Evolutionary conservation across 2,888 invertebrate genomes (phyloP).

Genomic region (Synanthedon formicaeformis): DNA sequence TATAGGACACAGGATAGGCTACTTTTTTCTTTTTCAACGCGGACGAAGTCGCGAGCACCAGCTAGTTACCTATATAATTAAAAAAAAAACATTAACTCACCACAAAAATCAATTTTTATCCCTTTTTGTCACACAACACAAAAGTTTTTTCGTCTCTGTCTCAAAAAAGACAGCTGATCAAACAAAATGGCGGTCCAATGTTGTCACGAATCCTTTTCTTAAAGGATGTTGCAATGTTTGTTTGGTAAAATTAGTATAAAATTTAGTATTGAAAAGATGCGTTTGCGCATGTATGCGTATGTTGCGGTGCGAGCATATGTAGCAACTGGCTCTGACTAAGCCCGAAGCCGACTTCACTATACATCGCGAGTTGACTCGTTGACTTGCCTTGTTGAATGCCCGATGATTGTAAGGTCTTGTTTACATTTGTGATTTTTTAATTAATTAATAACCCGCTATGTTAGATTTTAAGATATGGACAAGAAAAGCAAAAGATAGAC

Average conservation of each 20-base stretch:
- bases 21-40: too few relatives aligned
- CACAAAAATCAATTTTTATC: too few relatives aligned
- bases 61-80: too few relatives aligned
- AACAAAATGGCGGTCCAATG: slow-evolving; percentile 21
- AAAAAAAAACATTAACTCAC: too few relatives aligned
- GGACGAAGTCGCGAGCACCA: too few relatives aligned
- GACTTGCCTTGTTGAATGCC: slow-evolving; percentile 21
- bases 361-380: slow-evolving; percentile 22
- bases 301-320: not conserved
- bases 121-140: slow-evolving; percentile 1
- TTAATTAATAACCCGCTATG: too few relatives aligned
- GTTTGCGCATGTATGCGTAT: slow-evolving; percentile 9
- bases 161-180: slow-evolving; percentile 32
- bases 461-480: too few relatives aligned
- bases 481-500: too few relatives aligned
- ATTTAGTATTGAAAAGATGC: slow-evolving; percentile 1
- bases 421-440: slow-evolving; percentile 18
- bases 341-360: too few relatives aligned
- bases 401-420: slow-evolving; percentile 30
- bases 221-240: slow-evolving; percentile 7
- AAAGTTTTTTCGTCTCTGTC: slow-evolving; percentile 10
- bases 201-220: slow-evolving; percentile 8
- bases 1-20: too few relatives aligned
- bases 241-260: not conserved
- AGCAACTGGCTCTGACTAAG: too few relatives aligned